Base-by-base conservation (phyloP, 2,797 vertebrate genomes). In the Pristis pectinata region DNA sequence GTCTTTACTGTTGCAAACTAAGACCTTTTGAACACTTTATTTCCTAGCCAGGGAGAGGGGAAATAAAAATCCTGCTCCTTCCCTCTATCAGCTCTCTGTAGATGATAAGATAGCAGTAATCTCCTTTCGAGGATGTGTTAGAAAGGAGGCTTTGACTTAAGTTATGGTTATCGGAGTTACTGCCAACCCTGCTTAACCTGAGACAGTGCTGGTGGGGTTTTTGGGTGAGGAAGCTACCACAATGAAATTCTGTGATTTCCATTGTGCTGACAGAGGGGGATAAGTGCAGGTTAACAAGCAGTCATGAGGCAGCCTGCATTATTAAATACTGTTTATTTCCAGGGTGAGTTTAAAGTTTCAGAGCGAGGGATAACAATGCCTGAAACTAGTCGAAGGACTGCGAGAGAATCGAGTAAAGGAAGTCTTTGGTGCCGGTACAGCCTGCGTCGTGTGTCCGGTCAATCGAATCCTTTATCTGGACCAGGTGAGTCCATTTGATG, bases 391-490 rank as follows among this genome's bases (percentile, higher is more conserved):
- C 24, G 95, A 19, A 3, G 98, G 97, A 3, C 96, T 99, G 95
- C 96, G 97, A 0, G 96, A 97, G 0, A 97, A 97, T 0, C 96
- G 97, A 0, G 95, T 99, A 19, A 96, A 97, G 94, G 98, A 99
- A 96, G 96, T 99, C 95, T 99, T 99, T 0, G 98, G 98, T 2
- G 97, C 98, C 0, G 98, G 98, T 72, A 99, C 98, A 0, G 98
- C 98, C 6, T 99, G 98, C 17, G 98, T 99, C 2, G 98, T 99
- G n/a, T 98, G 98, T 96, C 98, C 98, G 0, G 98, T 99, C 19
- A 97, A 97, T 95, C 97, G 96, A 67, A 97, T 99, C 95, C 97
- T 98, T 67, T 99, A 98, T 96, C 96, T 95, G 95, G 98, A 97
- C 95, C 95, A 98, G 97, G 98, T 98, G 94, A 1, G 94, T 74